Conservation (phyloP, 2,797 vertebrate genomes). For the Parauchenoglanis punctatus region DNA sequence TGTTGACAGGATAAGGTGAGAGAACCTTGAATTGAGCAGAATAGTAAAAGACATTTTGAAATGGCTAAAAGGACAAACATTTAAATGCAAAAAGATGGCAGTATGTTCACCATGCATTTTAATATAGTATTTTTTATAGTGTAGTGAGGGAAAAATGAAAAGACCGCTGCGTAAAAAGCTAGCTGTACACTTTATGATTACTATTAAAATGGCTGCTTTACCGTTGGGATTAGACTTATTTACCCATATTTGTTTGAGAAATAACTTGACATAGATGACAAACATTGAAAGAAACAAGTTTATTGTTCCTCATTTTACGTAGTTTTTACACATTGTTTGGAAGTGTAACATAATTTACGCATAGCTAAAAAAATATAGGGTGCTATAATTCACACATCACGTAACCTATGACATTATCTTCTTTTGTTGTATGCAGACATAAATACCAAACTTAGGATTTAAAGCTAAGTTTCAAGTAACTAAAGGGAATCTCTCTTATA, state of each 20-base stretch:
- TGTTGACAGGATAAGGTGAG: background rate
- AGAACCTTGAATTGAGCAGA: background rate
- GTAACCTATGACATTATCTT: background rate
- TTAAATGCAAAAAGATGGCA: slow-evolving; percentile 31
- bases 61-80: background rate
- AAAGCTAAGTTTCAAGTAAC: slow-evolving; percentile 27
- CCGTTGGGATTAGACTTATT: slow-evolving; percentile 46
- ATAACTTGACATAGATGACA: slow-evolving; percentile 42
- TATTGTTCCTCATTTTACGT: slow-evolving; percentile 15
- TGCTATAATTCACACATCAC: background rate
- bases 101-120: slow-evolving; percentile 75
- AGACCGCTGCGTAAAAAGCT: slow-evolving; percentile 56
- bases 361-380: slow-evolving; percentile 6
- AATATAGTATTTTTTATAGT: slow-evolving; percentile 70
- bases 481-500: background rate
- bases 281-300: slow-evolving; percentile 13
- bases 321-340: background rate
- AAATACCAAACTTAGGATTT: slow-evolving; percentile 31
- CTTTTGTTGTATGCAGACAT: background rate
- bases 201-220: slow-evolving; percentile 69
- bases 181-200: slow-evolving; percentile 68
- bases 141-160: slow-evolving; percentile 60
- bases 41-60: background rate
- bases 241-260: slow-evolving; percentile 50
- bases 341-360: background rate